Evolutionary conservation across 1,140 invertebrate genomes (phyloP).

Genomic region (Drosophila kanapiae): DNA sequence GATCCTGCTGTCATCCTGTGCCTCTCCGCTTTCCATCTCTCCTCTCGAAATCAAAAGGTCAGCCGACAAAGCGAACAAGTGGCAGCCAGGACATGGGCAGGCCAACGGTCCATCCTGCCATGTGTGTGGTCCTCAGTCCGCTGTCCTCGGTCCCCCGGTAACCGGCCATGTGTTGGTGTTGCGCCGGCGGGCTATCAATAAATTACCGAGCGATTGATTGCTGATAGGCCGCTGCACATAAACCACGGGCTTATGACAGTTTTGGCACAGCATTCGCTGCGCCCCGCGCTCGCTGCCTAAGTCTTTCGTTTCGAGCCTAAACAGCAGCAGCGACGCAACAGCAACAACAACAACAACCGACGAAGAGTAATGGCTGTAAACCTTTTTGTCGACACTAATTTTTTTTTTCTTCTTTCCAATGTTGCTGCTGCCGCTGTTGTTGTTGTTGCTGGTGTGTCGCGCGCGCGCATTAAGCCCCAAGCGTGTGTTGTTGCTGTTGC

Average conservation of each 20-base stretch:
- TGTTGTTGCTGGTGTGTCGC: slow-evolving; percentile 54
- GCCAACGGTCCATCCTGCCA: slow-evolving; percentile 12
- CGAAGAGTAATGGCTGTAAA: slow-evolving; percentile 83
- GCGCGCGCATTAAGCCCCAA: slow-evolving; percentile 80
- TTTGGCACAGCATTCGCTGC: slow-evolving; percentile 66
- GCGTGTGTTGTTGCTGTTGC: slow-evolving; percentile 64
- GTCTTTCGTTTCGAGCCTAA: slow-evolving; percentile 78
- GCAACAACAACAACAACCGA: slow-evolving; percentile 26
- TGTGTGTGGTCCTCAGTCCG: slow-evolving; percentile 46
- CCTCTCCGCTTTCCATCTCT: slow-evolving; percentile 6
- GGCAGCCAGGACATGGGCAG: slow-evolving; percentile 44
- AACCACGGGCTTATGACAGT: slow-evolving; percentile 80
- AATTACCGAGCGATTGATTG: slow-evolving; percentile 77
- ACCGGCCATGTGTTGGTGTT: slow-evolving; percentile 42
- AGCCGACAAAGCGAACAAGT: slow-evolving; percentile 66
- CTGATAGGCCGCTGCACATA: slow-evolving; percentile 75
- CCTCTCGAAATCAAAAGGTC: slow-evolving; percentile 47
- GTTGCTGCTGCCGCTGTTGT: slow-evolving; percentile 43
- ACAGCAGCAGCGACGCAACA: slow-evolving; percentile 50
- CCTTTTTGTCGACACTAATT: slow-evolving; percentile 84
- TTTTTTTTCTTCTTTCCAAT: slow-evolving; percentile 59
- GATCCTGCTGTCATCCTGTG: slow-evolving; percentile 48
- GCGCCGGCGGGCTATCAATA: slow-evolving; percentile 65
- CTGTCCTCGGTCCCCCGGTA: slow-evolving; percentile 18
- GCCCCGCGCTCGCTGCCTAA: slow-evolving; percentile 74